Evolutionary conservation across 2,797 vertebrate genomes (phyloP), one percentile per base, ranked within the genome.

Genomic region (Argyrosomus regius): DNA sequence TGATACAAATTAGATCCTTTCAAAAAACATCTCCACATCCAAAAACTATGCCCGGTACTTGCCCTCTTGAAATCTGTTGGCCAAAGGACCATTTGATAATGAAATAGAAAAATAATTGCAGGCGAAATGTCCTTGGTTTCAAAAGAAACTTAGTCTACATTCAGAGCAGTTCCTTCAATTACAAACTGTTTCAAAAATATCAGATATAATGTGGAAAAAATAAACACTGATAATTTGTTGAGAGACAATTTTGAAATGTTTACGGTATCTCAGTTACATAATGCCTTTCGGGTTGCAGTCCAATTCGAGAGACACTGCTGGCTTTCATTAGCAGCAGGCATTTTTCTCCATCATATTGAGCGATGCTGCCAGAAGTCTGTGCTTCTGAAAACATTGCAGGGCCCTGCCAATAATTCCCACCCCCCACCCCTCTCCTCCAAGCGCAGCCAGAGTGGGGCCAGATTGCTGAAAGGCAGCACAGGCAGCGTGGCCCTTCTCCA

Each of bases 291-390:
- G 88, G 88, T 91, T 88, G 85, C 69, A 52, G 89, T 93, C 93
- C 91, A 92, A 92, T 88, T 89, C 87, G 84, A 92, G 85, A 92
- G 86, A 92, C 90, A 94, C 91, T 93, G 92, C 91, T 94, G 94
- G 93, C 94, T 95, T 95, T 95, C 94, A 94, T 94, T 94, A 94
- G 90, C 79, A 80, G 90, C 82, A 90, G 88, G 92, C 92, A 91
- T 93, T 93, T 94, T 93, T 93, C 91, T 92, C 90, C 93, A 91
- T 92, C 90, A 89, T 87, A 92, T 92, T 85, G 90, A 92, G 89
- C 80, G 76, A 89, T 83, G 88, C 91, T 94, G 93, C 94, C 94
- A 95, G 90, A 90, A 90, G 86, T 88, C 92, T 91, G 87, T 92
- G 93, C 94, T 95, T 94, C 93, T 94, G 88, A 94, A 94, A 95